phyloP scores from a whole-genome alignment of 2,113 vertebrate genomes.

The Mobula birostris region DNA sequence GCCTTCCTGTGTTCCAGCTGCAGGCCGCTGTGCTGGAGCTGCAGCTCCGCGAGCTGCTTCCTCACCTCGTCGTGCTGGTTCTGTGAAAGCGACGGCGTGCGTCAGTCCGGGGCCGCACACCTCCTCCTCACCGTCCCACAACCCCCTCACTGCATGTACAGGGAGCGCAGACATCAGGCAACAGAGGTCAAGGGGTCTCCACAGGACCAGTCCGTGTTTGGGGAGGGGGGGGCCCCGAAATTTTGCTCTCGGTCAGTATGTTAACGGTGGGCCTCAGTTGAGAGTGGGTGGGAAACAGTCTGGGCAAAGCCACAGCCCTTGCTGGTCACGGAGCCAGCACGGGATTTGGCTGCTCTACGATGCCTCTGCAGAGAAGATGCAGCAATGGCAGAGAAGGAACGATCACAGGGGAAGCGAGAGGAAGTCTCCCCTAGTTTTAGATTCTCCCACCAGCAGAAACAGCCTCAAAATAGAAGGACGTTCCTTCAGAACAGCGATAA shows the following conservation, averaged over 20 bases:
- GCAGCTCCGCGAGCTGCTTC: constrained; percentile 56
- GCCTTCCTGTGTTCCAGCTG: constrained; percentile 51
- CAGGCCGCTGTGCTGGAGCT: constrained; percentile 55
- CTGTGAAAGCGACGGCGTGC: constrained; percentile 38
- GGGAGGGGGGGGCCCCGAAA: too few relatives aligned
- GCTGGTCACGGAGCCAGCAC: neutral
- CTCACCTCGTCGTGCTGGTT: constrained; percentile 59
- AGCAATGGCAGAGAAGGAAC: too few relatives aligned
- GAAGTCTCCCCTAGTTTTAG: too few relatives aligned
- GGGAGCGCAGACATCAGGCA: neutral
- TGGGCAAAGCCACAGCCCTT: neutral
- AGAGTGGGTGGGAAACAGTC: neutral
- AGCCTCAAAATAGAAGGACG: too few relatives aligned
- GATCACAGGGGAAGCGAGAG: too few relatives aligned
- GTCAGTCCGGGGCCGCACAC: neutral
- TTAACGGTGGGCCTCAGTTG: neutral
- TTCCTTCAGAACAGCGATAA: too few relatives aligned
- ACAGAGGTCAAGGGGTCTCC: neutral
- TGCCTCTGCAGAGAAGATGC: neutral
- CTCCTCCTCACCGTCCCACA: neutral
- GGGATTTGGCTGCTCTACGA: neutral
- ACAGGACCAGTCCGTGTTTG: neutral
- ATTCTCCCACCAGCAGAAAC: too few relatives aligned
- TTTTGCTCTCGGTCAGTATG: neutral
- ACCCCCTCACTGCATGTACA: neutral